Base-by-base conservation (phyloP, 2,797 vertebrate genomes). In the Rhyacichthys aspro region DNA sequence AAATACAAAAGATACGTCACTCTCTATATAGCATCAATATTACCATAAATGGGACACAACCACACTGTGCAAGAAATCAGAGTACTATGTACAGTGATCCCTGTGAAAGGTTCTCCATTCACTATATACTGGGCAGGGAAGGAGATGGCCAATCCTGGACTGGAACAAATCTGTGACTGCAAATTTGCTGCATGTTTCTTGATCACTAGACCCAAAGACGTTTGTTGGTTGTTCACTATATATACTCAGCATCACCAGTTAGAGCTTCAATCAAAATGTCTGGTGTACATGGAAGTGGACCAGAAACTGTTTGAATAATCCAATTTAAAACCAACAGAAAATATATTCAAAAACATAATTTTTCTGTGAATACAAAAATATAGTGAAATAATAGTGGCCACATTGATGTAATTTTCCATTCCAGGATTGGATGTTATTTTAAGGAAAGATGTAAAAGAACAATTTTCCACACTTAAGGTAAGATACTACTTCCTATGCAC, bases 111-210 rank as follows among this genome's bases (percentile, higher is more conserved):
- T 70, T 81, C 55, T 77, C 38, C 41, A 54, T 53, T 76, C 63
- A 63, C 41, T 79, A 70, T 70, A 70, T 82, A 46, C 46, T 66
- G 50, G 50, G 60, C 33, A 49, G 67, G 67, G 42, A 67, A 44
- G 77, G 70, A 67, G 58, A 65, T 28, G 3, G 47, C 70, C 79
- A 86, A 84, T 88, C 87, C 81, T 87, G 80, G 74, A 78, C 59
- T 15, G 61, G 63, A 77, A 69, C 53, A 7, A 41, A 55, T 52
- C 11, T 42, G 17, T 42, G 14, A 12, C 12, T 41, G 4, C 4
- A 34, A 3, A 28, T 11, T 41, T n/a, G 14, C 39, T 9, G 1
- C 37, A 11, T 52, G 11, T 38, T 18, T 37, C 11, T 18, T 37
- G 34, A 50, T 11, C 11, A 17, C 2, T 3, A 4, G 19, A 23